Conservation (phyloP, 2,888 invertebrate genomes). For the Amiota mariae region DNA sequence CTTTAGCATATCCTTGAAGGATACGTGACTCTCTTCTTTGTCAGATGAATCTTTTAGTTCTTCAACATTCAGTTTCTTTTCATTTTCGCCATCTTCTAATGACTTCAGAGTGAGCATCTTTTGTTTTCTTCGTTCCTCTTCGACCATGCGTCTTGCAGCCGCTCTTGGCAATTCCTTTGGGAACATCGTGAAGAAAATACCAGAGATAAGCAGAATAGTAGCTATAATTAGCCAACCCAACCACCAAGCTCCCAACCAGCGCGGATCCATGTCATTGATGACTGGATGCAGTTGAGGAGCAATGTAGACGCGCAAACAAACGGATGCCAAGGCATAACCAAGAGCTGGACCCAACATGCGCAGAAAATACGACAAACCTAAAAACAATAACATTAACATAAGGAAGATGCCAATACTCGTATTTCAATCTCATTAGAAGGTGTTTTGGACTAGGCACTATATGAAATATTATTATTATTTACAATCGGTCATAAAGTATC, state of each 20-base stretch:
- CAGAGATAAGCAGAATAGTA: constrained; percentile 76
- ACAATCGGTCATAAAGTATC: not conserved
- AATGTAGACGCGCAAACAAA: constrained; percentile 80
- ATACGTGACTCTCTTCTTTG: constrained; percentile 62
- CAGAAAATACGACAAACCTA: constrained; percentile 80
- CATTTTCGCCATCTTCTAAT: constrained; percentile 52
- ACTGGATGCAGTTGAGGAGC: constrained; percentile 79
- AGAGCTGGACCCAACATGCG: constrained; percentile 82
- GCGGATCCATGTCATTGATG: constrained; percentile 80
- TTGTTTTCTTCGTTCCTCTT: constrained; percentile 64
- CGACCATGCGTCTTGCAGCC: constrained; percentile 75
- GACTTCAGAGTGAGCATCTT: constrained; percentile 44
- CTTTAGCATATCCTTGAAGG: constrained; percentile 77
- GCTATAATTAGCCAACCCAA: constrained; percentile 82
- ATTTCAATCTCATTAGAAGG: too few species aligned
- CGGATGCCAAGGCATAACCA: constrained; percentile 80
- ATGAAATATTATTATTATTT: not conserved
- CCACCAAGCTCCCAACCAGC: constrained; percentile 92
- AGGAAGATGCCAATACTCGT: too few species aligned
- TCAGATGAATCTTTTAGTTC: constrained; percentile 43
- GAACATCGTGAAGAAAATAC: constrained; percentile 79
- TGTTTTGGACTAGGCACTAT: not conserved
- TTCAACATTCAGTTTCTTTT: constrained; percentile 49
- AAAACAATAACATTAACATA: constrained; percentile 42
- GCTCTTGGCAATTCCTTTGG: constrained; percentile 81